A percentile compares a stretch with the other conserved stretches of the same genome.
Conservation (phyloP, 2,797 vertebrate genomes). For the Acomys russatus region DNA sequence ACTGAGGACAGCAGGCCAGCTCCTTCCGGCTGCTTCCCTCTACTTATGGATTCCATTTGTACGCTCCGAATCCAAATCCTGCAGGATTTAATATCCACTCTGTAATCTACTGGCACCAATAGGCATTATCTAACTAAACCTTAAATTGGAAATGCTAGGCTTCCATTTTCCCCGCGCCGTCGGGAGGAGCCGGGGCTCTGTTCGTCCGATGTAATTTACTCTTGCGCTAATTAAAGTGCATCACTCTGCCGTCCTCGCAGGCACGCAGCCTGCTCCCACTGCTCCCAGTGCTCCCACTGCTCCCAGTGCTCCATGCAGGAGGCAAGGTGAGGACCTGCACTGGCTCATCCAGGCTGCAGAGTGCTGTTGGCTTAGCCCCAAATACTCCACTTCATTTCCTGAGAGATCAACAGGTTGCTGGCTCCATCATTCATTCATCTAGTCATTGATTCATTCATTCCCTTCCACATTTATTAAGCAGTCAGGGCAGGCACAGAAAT, state of each 20-base stretch:
- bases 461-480: background rate
- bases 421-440: background rate
- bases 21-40: constrained; percentile 63
- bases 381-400: background rate
- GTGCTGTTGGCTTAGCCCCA: background rate
- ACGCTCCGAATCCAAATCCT: constrained; percentile 86
- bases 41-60: constrained; percentile 87
- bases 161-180: constrained; percentile 80
- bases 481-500: background rate
- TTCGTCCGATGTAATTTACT: constrained; percentile 77
- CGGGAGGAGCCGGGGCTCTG: constrained; percentile 74
- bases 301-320: background rate
- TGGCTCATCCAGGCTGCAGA: background rate
- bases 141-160: constrained; percentile 89
- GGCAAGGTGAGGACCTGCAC: background rate
- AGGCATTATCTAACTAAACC: constrained; percentile 91
- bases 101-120: constrained; percentile 91
- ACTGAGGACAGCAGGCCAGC: constrained; percentile 63
- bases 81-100: constrained; percentile 91
- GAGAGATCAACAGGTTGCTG: background rate
- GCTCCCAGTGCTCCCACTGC: background rate
- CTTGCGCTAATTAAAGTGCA: constrained; percentile 87
- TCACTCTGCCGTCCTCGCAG: constrained; percentile 62
- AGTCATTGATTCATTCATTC: background rate
- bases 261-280: background rate